A percentile compares a stretch with the other conserved stretches of the same genome.
phyloP scores from a whole-genome alignment of 2,888 invertebrate species.

The Phyllotreta cruciferae region DNA sequence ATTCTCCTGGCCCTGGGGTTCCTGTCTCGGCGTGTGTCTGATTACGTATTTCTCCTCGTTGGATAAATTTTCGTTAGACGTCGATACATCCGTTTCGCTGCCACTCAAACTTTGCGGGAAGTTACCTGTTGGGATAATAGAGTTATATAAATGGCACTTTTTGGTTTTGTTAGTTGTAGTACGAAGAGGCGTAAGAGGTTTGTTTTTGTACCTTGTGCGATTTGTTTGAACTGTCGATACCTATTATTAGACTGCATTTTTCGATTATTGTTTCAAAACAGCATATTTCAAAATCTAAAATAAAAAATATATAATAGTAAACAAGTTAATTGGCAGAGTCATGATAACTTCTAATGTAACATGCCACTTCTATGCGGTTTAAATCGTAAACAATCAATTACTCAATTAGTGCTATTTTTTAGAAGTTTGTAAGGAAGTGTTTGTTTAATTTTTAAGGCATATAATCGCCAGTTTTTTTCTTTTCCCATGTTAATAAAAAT shows the following conservation, averaged over 20 bases:
- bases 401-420: background rate
- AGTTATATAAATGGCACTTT: background rate
- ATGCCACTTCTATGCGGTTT: background rate
- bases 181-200: conserved; percentile 7
- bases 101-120: conserved; percentile 80
- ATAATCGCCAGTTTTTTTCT: no score
- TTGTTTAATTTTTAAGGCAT: no score
- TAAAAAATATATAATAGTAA: conserved; percentile 6
- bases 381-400: background rate
- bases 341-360: no score
- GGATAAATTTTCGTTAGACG: conserved; percentile 88
- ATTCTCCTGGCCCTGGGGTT: conserved; percentile 92
- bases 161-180: conserved; percentile 5
- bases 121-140: conserved; percentile 52
- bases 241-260: conserved; percentile 52
- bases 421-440: background rate
- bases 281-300: conserved; percentile 17
- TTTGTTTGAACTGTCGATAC: conserved; percentile 50
- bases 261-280: conserved; percentile 17
- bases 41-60: conserved; percentile 85
- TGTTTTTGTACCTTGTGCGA: conserved; percentile 47
- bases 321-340: background rate
- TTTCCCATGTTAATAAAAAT: no score
- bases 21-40: conserved; percentile 81
- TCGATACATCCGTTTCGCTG: conserved; percentile 89